These are phyloP conservation scores for Drosophila mercatorum DNA, from an alignment of 2,888 invertebrate genomes.

Conservation along the genomic window DNA sequence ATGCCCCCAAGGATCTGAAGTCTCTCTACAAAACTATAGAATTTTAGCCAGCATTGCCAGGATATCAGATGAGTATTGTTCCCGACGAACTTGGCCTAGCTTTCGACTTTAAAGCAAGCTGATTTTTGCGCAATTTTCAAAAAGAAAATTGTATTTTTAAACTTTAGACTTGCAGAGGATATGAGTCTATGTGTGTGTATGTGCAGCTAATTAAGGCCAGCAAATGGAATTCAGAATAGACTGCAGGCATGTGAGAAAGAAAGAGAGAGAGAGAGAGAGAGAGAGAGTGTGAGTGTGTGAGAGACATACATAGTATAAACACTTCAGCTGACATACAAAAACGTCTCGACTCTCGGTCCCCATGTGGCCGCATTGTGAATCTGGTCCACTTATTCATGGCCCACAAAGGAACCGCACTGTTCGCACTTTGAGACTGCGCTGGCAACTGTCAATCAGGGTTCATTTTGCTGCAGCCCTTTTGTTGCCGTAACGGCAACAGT, in stretches of 20 bases:
- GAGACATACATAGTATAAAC: background rate
- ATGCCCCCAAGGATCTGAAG: background rate
- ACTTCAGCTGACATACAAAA: constrained; percentile 5
- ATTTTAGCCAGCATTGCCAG: background rate
- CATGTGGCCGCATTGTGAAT: constrained; percentile 13
- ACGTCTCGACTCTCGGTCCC: constrained; percentile 3
- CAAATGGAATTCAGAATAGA: constrained; percentile 25
- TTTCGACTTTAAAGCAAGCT: background rate
- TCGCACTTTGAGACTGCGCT: constrained; percentile 13
- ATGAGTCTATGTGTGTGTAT: constrained; percentile 2
- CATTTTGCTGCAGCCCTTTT: constrained; percentile 33
- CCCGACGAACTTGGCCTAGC: background rate
- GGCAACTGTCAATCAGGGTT: constrained; percentile 51
- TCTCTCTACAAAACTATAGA: background rate
- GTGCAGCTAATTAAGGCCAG: constrained; percentile 21
- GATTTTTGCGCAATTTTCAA: constrained; percentile 6
- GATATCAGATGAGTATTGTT: background rate
- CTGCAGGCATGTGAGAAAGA: too few species aligned
- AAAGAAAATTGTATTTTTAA: constrained; percentile 5
- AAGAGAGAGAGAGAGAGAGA: background rate
- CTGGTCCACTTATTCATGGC: constrained; percentile 13
- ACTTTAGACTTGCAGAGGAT: background rate
- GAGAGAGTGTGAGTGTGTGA: background rate
- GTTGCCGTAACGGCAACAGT: constrained; percentile 24
- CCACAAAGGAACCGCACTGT: constrained; percentile 21